Evolutionary conservation across 2,797 vertebrate genomes (phyloP), one percentile per base, ranked within the genome.

Genomic region (Artibeus jamaicensis): DNA sequence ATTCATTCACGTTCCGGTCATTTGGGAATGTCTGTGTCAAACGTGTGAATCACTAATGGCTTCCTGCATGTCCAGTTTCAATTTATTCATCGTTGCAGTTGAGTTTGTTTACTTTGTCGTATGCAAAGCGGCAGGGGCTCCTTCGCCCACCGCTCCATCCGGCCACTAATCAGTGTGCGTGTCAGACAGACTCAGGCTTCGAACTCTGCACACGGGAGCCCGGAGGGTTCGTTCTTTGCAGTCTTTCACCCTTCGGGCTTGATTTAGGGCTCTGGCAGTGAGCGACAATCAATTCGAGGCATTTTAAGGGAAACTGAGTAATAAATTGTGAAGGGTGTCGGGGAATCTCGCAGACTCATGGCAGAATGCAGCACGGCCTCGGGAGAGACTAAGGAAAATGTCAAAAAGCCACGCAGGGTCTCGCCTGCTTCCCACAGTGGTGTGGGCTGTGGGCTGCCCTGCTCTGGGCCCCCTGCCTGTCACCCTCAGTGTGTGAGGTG

Each of bases 1-100:
- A 93, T 71, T 22, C 77, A 82, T 84, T 95, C 76, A 62, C 84
- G 81, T 93, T 85, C 91, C 9, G 29, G n/a, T 76, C 84, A 79
- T 65, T 87, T 78, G 67, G 39, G 78, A 76, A 76, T 39, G 11
- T 57, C 59, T 15, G 5, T 91, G 89, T 89, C 19, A 81, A 50
- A 50, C 24, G 16, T 79, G 53, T 82, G 74, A 77, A 91, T 94
- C 85, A 85, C 39, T 96, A 85, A 95, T 50, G 26, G 22, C 10
- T 67, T 71, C 4, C 10, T 46, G 19, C 83, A 21, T 71, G 44
- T 67, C 48, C 44, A n/a, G 26, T 32, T 79, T 82, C 93, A 62
- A 96, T 77, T 74, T 94, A 74, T 83, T 62, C 78, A 73, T 89
- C 34, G 65, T 44, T 77, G 39, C 19, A 59, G 39, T 74, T 85